Evolutionary conservation across 2,888 invertebrate genomes (phyloP), one percentile per base, ranked within the genome.

Genomic region (Cerceris rybyensis): DNA sequence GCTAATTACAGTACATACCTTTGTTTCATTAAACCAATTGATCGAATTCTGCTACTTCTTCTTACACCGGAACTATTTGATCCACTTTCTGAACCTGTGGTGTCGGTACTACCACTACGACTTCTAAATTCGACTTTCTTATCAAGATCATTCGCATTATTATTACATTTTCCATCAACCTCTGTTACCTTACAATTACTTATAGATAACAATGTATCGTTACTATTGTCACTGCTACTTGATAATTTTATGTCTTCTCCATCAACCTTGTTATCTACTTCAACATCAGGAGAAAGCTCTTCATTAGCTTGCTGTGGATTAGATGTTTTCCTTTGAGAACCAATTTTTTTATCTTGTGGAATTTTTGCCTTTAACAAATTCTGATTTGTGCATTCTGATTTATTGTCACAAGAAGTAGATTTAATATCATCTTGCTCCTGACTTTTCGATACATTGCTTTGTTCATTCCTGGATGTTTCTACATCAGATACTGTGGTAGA

Each of bases 21-120:
- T 86, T 94, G 95, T 89, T 95, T 96, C 90, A 95, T 90, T 78
- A 94, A 94, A 77, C 95, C 96, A 75, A 96, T 96, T 54, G 96
- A 95, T 89, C 96, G 96, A 74, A 97, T 96, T 77, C 96, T 94
- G 90, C 94, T 96, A 7, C 96, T 96, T 60, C 96, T 93, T 17
- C 96, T 93, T 0, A 96, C 95, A 13, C 89, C 90, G 16, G 92
- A 92, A 74, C 89, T 91, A 49, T 91, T 92, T 2, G 93, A 92
- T n/a, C 93, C 91, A 75, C 91, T 92, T 74, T 93, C 93, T 4
- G 91, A 91, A 13, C 90, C 91, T 0, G 91, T 91, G 7, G 92
- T 92, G 63, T 93, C 93, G 5, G 90, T 93, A 69, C 92, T 92
- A 52, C 91, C 92, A 71, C 91, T 92, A 6, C 92, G 88, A 71